These are phyloP conservation scores for Pitangus sulphuratus DNA, from an alignment of 2,797 vertebrate species.

Conservation along the genomic window DNA sequence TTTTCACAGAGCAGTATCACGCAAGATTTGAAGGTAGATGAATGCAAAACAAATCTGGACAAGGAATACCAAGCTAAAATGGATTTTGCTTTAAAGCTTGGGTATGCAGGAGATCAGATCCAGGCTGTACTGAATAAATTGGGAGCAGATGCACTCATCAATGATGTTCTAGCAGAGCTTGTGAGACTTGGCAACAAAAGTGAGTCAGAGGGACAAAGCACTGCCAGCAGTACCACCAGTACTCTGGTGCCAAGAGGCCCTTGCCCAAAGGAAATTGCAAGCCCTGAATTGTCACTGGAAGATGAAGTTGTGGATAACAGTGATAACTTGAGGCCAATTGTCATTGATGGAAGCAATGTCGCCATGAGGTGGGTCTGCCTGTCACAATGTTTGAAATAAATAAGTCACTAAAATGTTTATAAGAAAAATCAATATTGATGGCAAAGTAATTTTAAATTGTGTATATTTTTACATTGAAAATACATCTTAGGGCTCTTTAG, in stretches of 20 bases:
- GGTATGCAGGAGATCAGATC: slow-evolving; percentile 94
- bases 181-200: slow-evolving; percentile 95
- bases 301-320: slow-evolving; percentile 88
- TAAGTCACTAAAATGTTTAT: neutral
- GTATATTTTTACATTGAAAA: neutral
- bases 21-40: slow-evolving; percentile 83
- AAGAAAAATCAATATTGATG: neutral
- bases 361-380: slow-evolving; percentile 91
- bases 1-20: slow-evolving; percentile 94
- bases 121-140: slow-evolving; percentile 93
- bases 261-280: slow-evolving; percentile 86
- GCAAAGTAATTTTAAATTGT: neutral
- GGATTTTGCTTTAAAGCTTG: slow-evolving; percentile 97
- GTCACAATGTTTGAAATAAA: neutral
- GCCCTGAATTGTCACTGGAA: slow-evolving; percentile 91
- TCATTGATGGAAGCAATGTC: slow-evolving; percentile 97
- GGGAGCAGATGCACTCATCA: slow-evolving; percentile 92
- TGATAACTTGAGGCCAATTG: slow-evolving; percentile 94
- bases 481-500: neutral
- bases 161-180: slow-evolving; percentile 94
- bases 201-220: slow-evolving; percentile 86
- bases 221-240: slow-evolving; percentile 57
- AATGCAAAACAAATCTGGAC: slow-evolving; percentile 78
- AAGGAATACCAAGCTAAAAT: slow-evolving; percentile 95
- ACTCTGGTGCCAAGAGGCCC: slow-evolving; percentile 77